Conservation (phyloP, 2,113 vertebrate species). For the Coturnix japonica region DNA sequence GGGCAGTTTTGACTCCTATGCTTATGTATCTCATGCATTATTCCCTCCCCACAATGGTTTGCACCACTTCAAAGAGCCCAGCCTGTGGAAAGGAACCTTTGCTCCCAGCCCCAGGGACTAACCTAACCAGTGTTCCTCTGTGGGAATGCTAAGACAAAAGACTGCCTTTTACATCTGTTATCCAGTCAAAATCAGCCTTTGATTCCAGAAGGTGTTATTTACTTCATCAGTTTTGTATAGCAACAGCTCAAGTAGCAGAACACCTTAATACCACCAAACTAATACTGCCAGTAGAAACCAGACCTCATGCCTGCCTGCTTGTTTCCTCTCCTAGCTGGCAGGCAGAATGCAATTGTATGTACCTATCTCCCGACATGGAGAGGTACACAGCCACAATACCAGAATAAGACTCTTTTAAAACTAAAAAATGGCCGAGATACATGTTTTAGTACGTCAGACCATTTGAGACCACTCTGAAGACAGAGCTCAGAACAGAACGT, state of each 20-base stretch:
- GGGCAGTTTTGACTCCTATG: rapidly evolving
- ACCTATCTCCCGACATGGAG: too few species aligned
- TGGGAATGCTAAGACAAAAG: neutral
- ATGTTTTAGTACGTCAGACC: neutral
- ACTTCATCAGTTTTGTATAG: neutral
- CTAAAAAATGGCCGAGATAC: neutral
- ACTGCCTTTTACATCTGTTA: neutral
- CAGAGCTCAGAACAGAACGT: neutral
- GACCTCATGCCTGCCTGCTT: neutral
- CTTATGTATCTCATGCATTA: neutral
- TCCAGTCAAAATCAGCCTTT: neutral
- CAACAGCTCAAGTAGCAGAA: neutral
- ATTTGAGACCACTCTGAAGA: neutral
- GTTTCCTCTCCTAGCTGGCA: neutral
- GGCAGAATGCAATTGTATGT: neutral
- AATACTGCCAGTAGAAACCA: neutral
- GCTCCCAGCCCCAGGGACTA: neutral
- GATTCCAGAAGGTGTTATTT: neutral
- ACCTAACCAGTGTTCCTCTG: neutral
- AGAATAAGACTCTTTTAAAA: neutral
- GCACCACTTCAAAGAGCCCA: neutral
- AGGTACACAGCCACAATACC: neutral
- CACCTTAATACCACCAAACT: neutral
- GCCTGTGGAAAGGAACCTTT: neutral
- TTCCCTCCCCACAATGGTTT: neutral